Percentiles rank a stretch among this genome's conserved stretches.
Conservation (phyloP, 2,113 vertebrate genomes). For the Heptranchias perlo region DNA sequence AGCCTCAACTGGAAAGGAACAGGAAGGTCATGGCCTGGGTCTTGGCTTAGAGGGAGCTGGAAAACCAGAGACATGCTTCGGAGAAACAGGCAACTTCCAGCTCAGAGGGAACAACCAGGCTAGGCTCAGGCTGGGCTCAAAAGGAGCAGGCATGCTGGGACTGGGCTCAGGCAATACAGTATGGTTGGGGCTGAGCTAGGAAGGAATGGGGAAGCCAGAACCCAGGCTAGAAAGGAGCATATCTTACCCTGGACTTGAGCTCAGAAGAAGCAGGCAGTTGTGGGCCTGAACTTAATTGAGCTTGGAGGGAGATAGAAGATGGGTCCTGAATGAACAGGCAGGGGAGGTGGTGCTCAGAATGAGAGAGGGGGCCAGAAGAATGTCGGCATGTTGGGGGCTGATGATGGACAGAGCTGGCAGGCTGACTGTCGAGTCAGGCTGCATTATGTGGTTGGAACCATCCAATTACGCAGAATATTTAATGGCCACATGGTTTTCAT, state of each 20-base stretch:
- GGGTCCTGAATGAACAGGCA: background rate
- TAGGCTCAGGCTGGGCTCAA: background rate
- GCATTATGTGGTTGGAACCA: no score
- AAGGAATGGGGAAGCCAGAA: background rate
- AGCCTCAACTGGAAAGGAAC: background rate
- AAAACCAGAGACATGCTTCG: background rate
- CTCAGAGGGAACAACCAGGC: background rate
- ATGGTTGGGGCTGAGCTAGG: background rate
- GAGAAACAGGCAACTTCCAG: background rate
- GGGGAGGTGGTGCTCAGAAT: background rate
- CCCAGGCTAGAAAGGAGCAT: background rate
- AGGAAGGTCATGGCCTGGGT: background rate
- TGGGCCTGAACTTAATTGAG: background rate
- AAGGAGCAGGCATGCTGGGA: background rate
- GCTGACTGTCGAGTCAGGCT: no score
- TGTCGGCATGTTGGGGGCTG: background rate
- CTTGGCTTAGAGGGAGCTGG: background rate
- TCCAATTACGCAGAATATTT: no score
- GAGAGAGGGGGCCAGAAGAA: background rate
- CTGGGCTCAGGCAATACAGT: background rate
- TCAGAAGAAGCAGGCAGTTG: background rate
- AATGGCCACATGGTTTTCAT: no score
- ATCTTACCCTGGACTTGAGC: background rate
- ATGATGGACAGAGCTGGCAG: background rate
- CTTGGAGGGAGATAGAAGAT: background rate